A percentile compares a stretch with the other conserved stretches of the same genome.
Conservation (phyloP, 2,113 vertebrate genomes). For the Origma solitaria region DNA sequence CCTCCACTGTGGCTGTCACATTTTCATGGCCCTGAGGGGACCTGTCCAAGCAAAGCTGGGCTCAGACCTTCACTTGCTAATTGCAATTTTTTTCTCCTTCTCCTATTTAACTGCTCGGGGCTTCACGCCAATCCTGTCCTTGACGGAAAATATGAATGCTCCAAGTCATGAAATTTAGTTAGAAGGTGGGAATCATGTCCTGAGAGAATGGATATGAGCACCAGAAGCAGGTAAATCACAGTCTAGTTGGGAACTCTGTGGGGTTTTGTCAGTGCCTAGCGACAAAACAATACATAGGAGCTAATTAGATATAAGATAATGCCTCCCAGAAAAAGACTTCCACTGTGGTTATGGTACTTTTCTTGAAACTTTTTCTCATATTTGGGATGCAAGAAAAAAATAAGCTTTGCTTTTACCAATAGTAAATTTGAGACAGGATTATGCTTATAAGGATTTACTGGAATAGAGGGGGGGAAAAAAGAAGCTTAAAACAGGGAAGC, state of each 20-base stretch:
- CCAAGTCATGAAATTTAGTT: background rate
- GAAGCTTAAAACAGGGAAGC: background rate
- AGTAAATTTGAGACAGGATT: background rate
- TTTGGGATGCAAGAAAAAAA: background rate
- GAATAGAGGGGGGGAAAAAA: rapidly evolving
- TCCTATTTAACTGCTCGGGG: background rate
- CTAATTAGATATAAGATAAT: background rate
- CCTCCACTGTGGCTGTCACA: background rate
- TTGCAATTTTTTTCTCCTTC: background rate
- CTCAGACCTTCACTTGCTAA: background rate
- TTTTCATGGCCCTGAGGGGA: background rate
- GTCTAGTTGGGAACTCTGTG: background rate
- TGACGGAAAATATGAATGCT: background rate
- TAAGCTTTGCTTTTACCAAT: background rate
- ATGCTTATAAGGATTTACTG: background rate
- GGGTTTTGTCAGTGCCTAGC: background rate
- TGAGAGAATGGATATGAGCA: background rate
- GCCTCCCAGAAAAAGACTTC: background rate
- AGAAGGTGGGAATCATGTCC: background rate
- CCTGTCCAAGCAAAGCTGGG: background rate
- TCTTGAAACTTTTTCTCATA: background rate
- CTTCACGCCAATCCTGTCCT: background rate
- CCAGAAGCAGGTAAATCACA: background rate
- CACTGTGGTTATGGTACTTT: background rate
- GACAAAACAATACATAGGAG: background rate